These are phyloP conservation scores for Eleginops maclovinus DNA, from an alignment of 2,113 vertebrate species.

Conservation along the genomic window DNA sequence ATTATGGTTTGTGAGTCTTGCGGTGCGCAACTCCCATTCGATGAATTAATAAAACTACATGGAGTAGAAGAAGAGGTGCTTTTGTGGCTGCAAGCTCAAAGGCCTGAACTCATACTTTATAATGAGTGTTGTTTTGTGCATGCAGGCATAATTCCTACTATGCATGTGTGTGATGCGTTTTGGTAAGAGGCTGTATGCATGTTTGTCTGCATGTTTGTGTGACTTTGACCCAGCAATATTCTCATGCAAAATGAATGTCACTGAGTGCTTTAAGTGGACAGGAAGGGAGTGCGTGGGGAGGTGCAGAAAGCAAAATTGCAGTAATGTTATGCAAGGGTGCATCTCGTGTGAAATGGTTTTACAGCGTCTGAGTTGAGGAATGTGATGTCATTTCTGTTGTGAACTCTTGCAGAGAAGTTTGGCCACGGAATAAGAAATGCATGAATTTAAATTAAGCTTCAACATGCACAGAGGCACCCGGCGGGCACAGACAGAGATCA, in stretches of 20 bases:
- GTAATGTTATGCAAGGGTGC: slow-evolving; percentile 43
- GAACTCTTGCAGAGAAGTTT: slow-evolving; percentile 23
- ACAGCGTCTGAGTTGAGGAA: background rate
- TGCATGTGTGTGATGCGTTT: background rate
- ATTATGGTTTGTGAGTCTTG: slow-evolving; percentile 27
- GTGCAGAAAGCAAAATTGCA: slow-evolving; percentile 24
- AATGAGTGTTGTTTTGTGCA: slow-evolving; percentile 12
- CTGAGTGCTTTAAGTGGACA: slow-evolving; percentile 44
- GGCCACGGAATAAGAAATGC: slow-evolving; percentile 21
- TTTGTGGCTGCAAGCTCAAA: slow-evolving; percentile 1
- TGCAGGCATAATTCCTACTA: background rate
- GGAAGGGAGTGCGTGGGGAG: background rate
- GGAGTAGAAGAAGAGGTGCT: slow-evolving; percentile 14
- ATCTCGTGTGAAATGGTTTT: slow-evolving; percentile 37
- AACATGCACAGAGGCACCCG: slow-evolving; percentile 29
- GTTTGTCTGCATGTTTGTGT: slow-evolving; percentile 21
- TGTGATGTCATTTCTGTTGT: slow-evolving; percentile 25
- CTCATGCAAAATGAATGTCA: slow-evolving; percentile 64
- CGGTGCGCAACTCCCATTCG: slow-evolving; percentile 1
- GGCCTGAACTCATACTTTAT: slow-evolving; percentile 29
- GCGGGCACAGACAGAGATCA: slow-evolving; percentile 36
- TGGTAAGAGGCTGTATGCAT: background rate
- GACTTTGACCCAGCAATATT: slow-evolving; percentile 20
- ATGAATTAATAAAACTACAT: slow-evolving; percentile 68
- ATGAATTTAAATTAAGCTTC: slow-evolving; percentile 55